These are phyloP conservation scores for Drosophila tani DNA, from an alignment of 1,140 invertebrate species.

Conservation along the genomic window DNA sequence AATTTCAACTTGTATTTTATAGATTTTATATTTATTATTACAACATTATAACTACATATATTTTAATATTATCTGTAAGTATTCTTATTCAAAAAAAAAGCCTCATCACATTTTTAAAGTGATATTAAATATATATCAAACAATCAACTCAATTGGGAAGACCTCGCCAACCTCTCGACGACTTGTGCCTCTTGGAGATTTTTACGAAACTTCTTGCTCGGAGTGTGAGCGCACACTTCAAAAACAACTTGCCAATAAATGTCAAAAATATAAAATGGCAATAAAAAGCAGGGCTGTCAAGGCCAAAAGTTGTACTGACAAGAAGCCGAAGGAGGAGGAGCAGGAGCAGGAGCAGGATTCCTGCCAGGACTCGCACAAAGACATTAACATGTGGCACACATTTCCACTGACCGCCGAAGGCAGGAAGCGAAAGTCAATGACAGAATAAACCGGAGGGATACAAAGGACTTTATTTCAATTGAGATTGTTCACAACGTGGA, in stretches of 20 bases:
- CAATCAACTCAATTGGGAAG: constrained; percentile 3
- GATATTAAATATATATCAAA: neutral
- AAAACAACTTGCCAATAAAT: constrained; percentile 64
- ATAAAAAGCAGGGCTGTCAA: constrained; percentile 55
- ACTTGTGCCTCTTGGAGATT: neutral
- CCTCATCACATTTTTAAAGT: neutral
- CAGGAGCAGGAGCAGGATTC: neutral
- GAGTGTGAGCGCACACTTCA: constrained; percentile 36
- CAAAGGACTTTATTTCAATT: constrained; percentile 52
- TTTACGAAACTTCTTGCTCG: neutral
- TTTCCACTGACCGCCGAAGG: constrained; percentile 45
- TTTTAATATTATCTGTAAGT: no score
- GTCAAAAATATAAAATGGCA: constrained; percentile 61
- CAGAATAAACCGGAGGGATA: constrained; percentile 40
- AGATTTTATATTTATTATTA: no score
- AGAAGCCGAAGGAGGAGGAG: neutral
- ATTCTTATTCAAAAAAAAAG: no score
- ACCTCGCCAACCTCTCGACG: neutral
- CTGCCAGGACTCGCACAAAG: constrained; percentile 44
- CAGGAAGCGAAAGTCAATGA: constrained; percentile 54
- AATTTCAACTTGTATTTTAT: no score
- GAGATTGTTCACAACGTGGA: neutral
- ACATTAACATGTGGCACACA: constrained; percentile 66
- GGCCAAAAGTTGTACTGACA: constrained; percentile 53
- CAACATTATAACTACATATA: no score